A percentile compares a stretch with the other conserved stretches of the same genome.
Conservation (phyloP, 2,797 vertebrate genomes). For the Pipistrellus nathusii region DNA sequence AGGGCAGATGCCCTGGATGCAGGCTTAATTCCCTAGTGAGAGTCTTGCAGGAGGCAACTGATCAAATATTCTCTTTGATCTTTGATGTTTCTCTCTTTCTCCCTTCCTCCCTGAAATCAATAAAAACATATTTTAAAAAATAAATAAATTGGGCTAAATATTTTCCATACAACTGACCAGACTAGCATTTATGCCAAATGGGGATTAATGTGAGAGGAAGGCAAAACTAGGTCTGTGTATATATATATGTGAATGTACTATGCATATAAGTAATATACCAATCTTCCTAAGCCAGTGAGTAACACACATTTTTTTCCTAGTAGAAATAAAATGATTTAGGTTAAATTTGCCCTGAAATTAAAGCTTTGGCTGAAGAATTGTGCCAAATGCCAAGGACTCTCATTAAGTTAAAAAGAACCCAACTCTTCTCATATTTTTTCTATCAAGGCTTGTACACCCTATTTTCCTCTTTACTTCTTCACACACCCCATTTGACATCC, state of each 20-base stretch:
- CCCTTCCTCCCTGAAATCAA: too few relatives aligned
- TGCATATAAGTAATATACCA: not conserved
- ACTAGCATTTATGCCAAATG: not conserved
- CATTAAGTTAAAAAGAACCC: not conserved
- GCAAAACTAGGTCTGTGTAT: not conserved
- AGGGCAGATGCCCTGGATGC: too few relatives aligned
- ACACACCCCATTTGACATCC: slow-evolving; percentile 7
- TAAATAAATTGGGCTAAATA: not conserved
- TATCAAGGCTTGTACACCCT: not conserved
- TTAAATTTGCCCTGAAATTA: not conserved
- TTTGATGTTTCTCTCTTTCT: too few relatives aligned
- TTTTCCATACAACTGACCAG: not conserved
- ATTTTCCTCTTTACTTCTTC: slow-evolving; percentile 22
- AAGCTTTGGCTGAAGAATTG: slow-evolving; percentile 8
- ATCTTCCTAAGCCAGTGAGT: not conserved
- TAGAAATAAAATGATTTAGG: slow-evolving; percentile 46
- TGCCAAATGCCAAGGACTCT: slow-evolving; percentile 3
- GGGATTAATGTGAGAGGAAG: not conserved
- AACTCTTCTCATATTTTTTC: not conserved
- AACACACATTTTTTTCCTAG: not conserved
- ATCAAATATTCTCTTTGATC: too few relatives aligned
- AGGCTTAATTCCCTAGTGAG: too few relatives aligned
- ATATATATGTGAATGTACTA: not conserved
- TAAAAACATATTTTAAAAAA: too few relatives aligned
- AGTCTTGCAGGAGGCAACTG: too few relatives aligned